Base-by-base conservation (phyloP, 1,140 invertebrate species). In the Drosophila biarmipes region DNA sequence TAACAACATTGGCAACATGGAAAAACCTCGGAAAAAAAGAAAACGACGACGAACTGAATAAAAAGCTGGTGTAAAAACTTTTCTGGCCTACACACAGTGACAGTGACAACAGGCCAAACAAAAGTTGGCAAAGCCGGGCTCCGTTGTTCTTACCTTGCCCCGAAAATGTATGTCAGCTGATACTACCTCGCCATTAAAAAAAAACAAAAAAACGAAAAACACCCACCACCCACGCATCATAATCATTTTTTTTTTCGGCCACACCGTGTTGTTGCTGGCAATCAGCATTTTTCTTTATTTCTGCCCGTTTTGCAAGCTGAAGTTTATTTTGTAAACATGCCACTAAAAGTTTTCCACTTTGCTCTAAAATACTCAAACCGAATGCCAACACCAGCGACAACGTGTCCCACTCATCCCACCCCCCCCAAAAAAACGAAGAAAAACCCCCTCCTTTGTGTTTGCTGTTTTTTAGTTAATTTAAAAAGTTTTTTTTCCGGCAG, bases 341-440 rank as follows among this genome's bases (percentile, higher is more conserved):
- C 84, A 89, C 84, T 89, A 89, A 89, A 89, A 89, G 85, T 89
- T 89, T 89, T 89, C 84, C 85, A 89, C 84, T 89, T 89, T 89
- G 76, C 84, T 89, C 85, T 90, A 89, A 89, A 89, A 89, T 90
- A 73, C 84, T 87, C 84, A 87, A 89, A 89, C 84, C 84, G 71
- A 87, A 87, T 84, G 84, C 79, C 84, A 89, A 89, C 84, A 87
- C 74, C 82, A 86, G 78, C 75, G 62, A 79, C 78, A 87, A 82
- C 69, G 64, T 86, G 81, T 80, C 19, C 54, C 55, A 38, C 42
- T 49, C 43, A 37, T 38, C 38, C 34, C 31, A 17, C 11, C 42
- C 42, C 17, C 10, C n/a, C 2, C 17, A 40, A 17, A 40, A 4
- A 24, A 24, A 24, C 3, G 6, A 43, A 43, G 10, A 21, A 27